These are phyloP conservation scores for Lasioglossum pauxillum DNA, from an alignment of 2,888 invertebrate species.

Conservation along the genomic window DNA sequence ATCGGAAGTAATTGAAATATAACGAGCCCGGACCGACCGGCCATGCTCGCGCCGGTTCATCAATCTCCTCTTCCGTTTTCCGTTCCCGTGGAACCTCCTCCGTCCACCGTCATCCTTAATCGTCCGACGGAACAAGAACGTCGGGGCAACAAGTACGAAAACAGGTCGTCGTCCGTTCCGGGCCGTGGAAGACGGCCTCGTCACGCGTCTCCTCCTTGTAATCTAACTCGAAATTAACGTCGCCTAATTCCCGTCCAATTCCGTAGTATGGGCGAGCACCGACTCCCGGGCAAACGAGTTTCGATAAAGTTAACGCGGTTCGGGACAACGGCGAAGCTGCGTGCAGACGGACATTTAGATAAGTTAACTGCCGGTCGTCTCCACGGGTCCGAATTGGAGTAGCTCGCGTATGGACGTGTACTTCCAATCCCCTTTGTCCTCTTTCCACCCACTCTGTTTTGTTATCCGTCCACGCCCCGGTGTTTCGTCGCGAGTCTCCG, in stretches of 20 bases:
- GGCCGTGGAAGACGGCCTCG: not conserved
- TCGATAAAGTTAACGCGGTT: conserved; percentile 77
- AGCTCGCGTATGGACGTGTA: conserved; percentile 2
- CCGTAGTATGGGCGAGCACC: conserved; percentile 55
- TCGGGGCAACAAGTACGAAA: conserved; percentile 1
- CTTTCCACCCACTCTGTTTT: not conserved
- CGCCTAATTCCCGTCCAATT: conserved; percentile 79
- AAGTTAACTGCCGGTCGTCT: conserved; percentile 71
- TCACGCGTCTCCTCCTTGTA: conserved; percentile 41
- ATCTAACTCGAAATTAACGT: conserved; percentile 76
- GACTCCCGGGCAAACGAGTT: conserved; percentile 77
- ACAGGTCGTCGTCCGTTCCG: not conserved
- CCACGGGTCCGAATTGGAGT: conserved; percentile 34
- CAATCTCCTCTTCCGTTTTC: conserved; percentile 35
- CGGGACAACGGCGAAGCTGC: conserved; percentile 46
- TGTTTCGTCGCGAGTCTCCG: conserved; percentile 3
- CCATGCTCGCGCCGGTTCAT: conserved; percentile 30
- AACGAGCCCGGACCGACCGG: not conserved
- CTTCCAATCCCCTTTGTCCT: not conserved
- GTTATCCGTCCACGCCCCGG: not conserved
- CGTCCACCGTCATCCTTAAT: not conserved
- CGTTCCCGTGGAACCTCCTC: not conserved
- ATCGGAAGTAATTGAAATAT: conserved; percentile 14
- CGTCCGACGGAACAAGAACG: conserved; percentile 1
- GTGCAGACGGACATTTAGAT: conserved; percentile 73